These are phyloP conservation scores for Narcine bancroftii DNA, from an alignment of 2,113 vertebrate species.

Conservation along the genomic window DNA sequence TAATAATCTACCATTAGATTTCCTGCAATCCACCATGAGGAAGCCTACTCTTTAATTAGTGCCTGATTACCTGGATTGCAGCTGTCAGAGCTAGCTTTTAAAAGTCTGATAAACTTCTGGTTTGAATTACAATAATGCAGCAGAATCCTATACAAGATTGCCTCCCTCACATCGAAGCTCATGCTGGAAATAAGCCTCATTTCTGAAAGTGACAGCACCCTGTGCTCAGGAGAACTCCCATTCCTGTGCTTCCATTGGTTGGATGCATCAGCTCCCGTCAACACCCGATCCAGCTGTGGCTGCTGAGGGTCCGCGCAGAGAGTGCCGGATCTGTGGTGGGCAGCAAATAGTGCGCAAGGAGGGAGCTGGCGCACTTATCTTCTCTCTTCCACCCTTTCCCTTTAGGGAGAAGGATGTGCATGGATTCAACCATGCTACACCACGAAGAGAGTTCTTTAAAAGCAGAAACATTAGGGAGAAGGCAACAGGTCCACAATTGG, in stretches of 20 bases:
- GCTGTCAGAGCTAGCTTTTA: not conserved
- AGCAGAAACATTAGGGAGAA: not conserved
- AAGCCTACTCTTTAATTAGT: not conserved
- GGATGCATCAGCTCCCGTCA: slow-evolving; percentile 28
- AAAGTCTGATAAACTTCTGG: slow-evolving; percentile 26
- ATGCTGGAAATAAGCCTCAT: not conserved
- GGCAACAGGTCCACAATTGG: too few relatives aligned
- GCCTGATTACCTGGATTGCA: not conserved
- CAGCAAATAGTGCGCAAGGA: not conserved
- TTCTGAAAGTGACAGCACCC: not conserved
- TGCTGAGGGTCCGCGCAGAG: not conserved
- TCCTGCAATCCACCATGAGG: not conserved
- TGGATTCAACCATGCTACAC: not conserved
- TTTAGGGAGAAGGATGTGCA: not conserved
- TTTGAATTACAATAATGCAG: not conserved
- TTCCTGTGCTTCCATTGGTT: not conserved
- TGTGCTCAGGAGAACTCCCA: not conserved
- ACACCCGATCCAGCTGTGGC: not conserved
- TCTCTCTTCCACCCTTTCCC: not conserved
- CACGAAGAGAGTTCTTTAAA: not conserved
- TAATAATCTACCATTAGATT: not conserved
- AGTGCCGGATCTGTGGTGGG: not conserved
- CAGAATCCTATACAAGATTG: not conserved
- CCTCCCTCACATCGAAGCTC: not conserved
- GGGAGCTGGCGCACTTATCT: not conserved